phyloP scores from a whole-genome alignment of 2,888 invertebrate species.

The Hipparchia semele region DNA sequence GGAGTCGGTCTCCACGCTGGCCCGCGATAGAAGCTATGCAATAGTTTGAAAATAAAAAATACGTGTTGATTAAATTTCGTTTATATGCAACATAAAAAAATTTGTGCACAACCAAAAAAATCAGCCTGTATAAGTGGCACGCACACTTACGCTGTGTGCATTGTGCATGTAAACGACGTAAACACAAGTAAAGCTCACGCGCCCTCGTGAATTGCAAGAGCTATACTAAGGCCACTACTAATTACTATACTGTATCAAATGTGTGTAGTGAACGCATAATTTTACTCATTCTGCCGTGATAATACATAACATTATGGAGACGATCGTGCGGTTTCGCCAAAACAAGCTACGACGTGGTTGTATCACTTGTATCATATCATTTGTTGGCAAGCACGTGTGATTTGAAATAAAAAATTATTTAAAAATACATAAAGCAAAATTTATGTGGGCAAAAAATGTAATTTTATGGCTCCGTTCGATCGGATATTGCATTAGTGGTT shows the following conservation, averaged over 20 bases:
- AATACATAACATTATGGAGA: conserved; percentile 22
- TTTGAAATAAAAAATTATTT: conserved; percentile 34
- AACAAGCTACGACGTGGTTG: conserved; percentile 23
- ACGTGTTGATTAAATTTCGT: no score
- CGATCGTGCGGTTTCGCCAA: conserved; percentile 18
- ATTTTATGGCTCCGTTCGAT: conserved; percentile 28
- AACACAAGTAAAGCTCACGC: no score
- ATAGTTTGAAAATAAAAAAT: no score
- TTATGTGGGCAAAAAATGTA: conserved; percentile 31
- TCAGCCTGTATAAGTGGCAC: no score
- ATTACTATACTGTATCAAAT: background rate
- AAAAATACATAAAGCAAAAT: conserved; percentile 35
- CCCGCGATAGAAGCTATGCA: no score
- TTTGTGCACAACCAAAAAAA: no score
- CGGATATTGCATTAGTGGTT: conserved; percentile 21
- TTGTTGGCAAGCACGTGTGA: conserved; percentile 29
- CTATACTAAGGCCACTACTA: background rate
- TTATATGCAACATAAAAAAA: no score
- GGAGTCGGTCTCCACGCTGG: no score
- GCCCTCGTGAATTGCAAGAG: no score
- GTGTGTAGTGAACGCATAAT: background rate
- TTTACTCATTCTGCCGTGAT: conserved; percentile 7
- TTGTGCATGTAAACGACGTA: no score
- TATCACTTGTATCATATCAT: conserved; percentile 32
- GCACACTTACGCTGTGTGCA: no score